Conservation (phyloP, 2,888 invertebrate genomes). For the Salticus scenicus region DNA sequence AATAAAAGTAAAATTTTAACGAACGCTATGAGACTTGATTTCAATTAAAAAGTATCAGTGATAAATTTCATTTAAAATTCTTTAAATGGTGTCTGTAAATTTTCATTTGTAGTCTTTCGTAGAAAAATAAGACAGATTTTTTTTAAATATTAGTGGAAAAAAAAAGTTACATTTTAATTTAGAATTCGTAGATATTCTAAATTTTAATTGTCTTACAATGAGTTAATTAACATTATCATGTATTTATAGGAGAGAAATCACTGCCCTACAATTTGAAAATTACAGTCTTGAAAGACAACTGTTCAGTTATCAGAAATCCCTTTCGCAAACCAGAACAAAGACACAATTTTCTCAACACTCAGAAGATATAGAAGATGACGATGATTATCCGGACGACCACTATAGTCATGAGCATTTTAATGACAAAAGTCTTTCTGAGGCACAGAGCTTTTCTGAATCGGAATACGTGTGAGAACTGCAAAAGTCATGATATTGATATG, state of each 20-base stretch:
- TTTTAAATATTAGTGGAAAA: too few relatives aligned
- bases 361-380: constrained; percentile 47
- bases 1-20: too few relatives aligned
- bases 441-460: constrained; percentile 66
- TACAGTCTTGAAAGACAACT: constrained; percentile 87
- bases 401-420: constrained; percentile 61
- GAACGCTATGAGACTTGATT: too few relatives aligned
- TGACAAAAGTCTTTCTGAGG: constrained; percentile 62
- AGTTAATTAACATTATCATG: too few relatives aligned
- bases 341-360: constrained; percentile 33
- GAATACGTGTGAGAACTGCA: constrained; percentile 69
- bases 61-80: too few relatives aligned
- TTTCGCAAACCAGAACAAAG: constrained; percentile 37
- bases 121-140: too few relatives aligned
- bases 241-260: constrained; percentile 85
- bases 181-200: too few relatives aligned
- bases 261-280: constrained; percentile 87
- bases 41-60: too few relatives aligned
- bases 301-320: constrained; percentile 85
- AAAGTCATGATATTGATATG: background rate
- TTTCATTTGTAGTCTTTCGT: too few relatives aligned
- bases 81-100: too few relatives aligned
- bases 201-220: too few relatives aligned
- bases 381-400: background rate
- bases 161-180: too few relatives aligned